Conservation (phyloP, 2,113 vertebrate species). For the Hippocampus zosterae region DNA sequence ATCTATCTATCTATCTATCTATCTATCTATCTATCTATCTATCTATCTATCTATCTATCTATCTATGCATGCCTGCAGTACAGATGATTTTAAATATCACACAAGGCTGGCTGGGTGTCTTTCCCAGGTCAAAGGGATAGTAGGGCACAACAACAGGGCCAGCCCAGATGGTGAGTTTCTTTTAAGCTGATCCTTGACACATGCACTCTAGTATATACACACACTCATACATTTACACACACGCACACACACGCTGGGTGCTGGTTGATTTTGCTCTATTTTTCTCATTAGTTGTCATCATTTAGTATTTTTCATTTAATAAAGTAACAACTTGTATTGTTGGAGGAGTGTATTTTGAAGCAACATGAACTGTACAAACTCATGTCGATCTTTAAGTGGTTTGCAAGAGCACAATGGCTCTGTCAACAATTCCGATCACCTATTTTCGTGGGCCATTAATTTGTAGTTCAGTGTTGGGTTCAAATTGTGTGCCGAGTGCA, state of each 20-base stretch:
- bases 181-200: slow-evolving; percentile 41
- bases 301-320: not conserved
- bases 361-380: not conserved
- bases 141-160: slow-evolving; percentile 41
- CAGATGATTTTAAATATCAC: slow-evolving; percentile 51
- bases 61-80: slow-evolving; percentile 32
- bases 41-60: not conserved
- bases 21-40: not conserved
- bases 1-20: not conserved
- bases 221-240: slow-evolving; percentile 2
- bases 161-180: slow-evolving; percentile 34
- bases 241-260: not conserved
- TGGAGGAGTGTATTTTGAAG: not conserved
- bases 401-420: not conserved
- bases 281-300: not conserved
- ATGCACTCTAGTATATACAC: not conserved
- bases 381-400: not conserved
- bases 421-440: not conserved
- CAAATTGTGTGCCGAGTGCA: too few species aligned
- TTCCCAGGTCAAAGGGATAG: slow-evolving; percentile 62
- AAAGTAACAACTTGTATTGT: not conserved
- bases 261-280: not conserved
- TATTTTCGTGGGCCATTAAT: not conserved
- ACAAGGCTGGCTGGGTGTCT: slow-evolving; percentile 55
- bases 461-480: not conserved